phyloP scores from a whole-genome alignment of 2,113 vertebrate genomes.

The Charadrius vociferus region DNA sequence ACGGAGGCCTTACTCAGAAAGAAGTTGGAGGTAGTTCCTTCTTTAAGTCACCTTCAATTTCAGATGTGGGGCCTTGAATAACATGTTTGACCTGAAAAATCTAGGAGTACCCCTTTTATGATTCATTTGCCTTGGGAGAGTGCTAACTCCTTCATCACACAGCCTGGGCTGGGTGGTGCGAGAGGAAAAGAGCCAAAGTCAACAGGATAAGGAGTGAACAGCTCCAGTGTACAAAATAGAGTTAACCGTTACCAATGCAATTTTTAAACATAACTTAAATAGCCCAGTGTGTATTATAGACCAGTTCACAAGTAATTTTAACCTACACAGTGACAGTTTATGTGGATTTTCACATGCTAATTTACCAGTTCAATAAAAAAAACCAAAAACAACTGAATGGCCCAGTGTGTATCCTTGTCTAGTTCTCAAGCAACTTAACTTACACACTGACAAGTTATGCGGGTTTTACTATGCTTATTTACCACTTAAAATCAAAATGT shows the following conservation, averaged over 20 bases:
- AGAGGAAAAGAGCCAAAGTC: conserved; percentile 41
- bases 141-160: neutral
- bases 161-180: neutral
- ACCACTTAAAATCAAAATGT: conserved; percentile 45
- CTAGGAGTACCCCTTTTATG: neutral
- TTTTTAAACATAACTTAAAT: conserved; percentile 57
- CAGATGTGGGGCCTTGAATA: neutral
- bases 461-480: conserved; percentile 22
- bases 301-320: neutral
- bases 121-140: neutral
- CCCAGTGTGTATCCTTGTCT: neutral
- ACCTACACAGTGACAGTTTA: conserved; percentile 9
- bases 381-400: neutral
- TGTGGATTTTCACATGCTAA: conserved; percentile 58
- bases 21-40: neutral
- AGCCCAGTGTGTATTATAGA: neutral
- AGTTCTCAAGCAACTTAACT: conserved; percentile 20
- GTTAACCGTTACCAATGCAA: neutral
- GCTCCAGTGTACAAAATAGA: conserved; percentile 41
- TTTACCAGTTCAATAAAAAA: conserved; percentile 50
- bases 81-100: neutral
- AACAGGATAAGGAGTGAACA: conserved; percentile 58
- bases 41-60: neutral
- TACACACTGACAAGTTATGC: neutral
- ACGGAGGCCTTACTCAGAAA: neutral